Evolutionary conservation across 2,113 vertebrate genomes (phyloP), one percentile per base, ranked within the genome.

Genomic region (Microcebus griseorufus): DNA sequence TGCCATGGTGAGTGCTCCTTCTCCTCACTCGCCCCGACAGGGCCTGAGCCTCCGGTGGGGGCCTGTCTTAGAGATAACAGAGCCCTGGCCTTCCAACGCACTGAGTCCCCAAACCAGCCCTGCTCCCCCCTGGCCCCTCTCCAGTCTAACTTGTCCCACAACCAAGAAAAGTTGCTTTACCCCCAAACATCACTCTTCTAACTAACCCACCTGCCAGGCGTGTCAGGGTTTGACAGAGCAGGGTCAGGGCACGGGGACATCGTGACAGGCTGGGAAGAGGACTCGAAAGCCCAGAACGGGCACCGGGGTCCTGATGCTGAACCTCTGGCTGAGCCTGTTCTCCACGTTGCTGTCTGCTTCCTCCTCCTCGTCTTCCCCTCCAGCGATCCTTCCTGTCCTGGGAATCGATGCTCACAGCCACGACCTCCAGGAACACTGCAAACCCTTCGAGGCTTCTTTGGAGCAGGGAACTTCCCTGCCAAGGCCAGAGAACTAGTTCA

Each of bases 311-410:
- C 55, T 67, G 5, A 12, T 7, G 0, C 23, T 42, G 75, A 64
- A 9, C 37, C 6, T 45, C 75, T 0, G 45, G 10, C 25, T 39
- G 6, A 48, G 25, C 39, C 80, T 25, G 0, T 51, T 45, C 70
- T 0, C 9, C 3, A 10, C 37, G n/a, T 23, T 14, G 60, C 48
- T 25, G 0, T 20, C 34, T 58, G 51, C 64, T 75, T 55, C 37
- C 17, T n/a, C 12, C 17, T 8, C 6, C 0, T 32, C 70, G 6
- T 32, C 75, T n/a, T 62, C 25, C 64, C 58, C 58, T n/a, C 90
- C 23, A 5, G 20, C 13, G 25, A n/a, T 18, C 37, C n/a, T 60
- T 88, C 87, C 42, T 69, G 32, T 64, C n/a, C 32, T 42, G 16
- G 4, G 39, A 32, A 18, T 60, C 80, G 51, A 81, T 13, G 45